Conservation (phyloP, 2,797 vertebrate species). For the Phrynocephalus vlangalii region DNA sequence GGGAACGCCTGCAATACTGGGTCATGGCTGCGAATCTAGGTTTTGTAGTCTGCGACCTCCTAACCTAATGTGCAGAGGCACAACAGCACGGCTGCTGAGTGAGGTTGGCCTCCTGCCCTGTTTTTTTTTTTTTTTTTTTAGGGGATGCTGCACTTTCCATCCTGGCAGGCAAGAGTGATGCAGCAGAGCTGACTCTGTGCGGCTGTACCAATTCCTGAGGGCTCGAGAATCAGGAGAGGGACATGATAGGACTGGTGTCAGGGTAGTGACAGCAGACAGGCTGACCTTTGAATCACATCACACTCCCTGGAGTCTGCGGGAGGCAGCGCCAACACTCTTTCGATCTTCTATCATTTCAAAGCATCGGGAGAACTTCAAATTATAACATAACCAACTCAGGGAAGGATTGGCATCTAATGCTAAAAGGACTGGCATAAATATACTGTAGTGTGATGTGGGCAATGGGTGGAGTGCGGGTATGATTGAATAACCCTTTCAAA, state of each 20-base stretch:
- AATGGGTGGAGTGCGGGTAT: background rate
- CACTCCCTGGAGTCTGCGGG: constrained; percentile 16
- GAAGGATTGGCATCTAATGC: background rate
- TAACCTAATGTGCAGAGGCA: constrained; percentile 38
- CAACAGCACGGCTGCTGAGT: background rate
- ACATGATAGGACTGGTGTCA: constrained; percentile 43
- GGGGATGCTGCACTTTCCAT: constrained; percentile 62
- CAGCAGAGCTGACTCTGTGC: constrained; percentile 55
- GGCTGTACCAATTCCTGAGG: constrained; percentile 61
- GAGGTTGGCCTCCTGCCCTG: constrained; percentile 59
- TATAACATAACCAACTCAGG: background rate
- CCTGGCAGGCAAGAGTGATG: constrained; percentile 65
- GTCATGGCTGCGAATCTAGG: constrained; percentile 23
- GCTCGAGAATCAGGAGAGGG: constrained; percentile 51
- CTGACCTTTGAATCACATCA: constrained; percentile 53
- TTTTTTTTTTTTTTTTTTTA: constrained; percentile 30
- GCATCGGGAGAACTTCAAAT: constrained; percentile 21
- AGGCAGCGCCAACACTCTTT: constrained; percentile 27
- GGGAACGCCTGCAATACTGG: constrained; percentile 8
- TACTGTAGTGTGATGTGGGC: background rate
- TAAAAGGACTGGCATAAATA: background rate
- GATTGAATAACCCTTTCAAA: constrained; percentile 38
- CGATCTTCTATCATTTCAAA: constrained; percentile 47
- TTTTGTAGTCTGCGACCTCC: constrained; percentile 4
- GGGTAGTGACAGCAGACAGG: constrained; percentile 63